Evolutionary conservation across 2,113 vertebrate species (phyloP), one percentile per base, ranked within the genome.

Genomic region (Corythoichthys intestinalis): DNA sequence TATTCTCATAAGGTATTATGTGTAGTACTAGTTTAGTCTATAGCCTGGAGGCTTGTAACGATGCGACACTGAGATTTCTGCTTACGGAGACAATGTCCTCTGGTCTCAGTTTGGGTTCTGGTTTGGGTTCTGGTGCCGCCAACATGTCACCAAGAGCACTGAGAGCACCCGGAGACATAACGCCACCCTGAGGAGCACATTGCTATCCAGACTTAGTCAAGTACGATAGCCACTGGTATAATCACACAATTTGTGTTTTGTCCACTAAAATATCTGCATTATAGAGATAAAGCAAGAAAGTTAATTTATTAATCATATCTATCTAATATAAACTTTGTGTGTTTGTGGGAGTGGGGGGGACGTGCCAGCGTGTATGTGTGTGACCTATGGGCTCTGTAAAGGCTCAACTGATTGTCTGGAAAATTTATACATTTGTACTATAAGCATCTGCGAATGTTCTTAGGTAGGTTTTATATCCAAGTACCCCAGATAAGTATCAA

Each of bases 81-180:
- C 65, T 9, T 53, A 66, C 65, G 49, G 65, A 38, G 14, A 66
- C 49, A 6, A 66, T 38, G 13, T 66, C 65, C 48, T 66, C 49
- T 17, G 49, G 65, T 53, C 49, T 17, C 6, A 66, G 48, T 41
- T 41, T 66, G 14, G 65, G 65, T 20, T 89, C 69, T 1, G 87
- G 88, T 53, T 76, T 78, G 2, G 84, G 85, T 57, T 59, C 58
- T 13, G 83, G 67, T 63, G 13, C 58, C 3, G 83, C 63, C 67
- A 92, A 65, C 0, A 46, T 68, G 75, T 84, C 86, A 0, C 57
- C 14, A 0, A 92, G 83, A 74, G 82, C 85, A 1, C 70, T 17
- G n/a, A 93, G 76, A 71, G 90, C 88, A 38, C 90, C 90, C 70
- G 78, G 63, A 60, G 88, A 83, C 73, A 91, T 58, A 2, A 63